Base-by-base conservation (phyloP, 2,888 invertebrate species). In the Mimumesa dahlbomi region DNA sequence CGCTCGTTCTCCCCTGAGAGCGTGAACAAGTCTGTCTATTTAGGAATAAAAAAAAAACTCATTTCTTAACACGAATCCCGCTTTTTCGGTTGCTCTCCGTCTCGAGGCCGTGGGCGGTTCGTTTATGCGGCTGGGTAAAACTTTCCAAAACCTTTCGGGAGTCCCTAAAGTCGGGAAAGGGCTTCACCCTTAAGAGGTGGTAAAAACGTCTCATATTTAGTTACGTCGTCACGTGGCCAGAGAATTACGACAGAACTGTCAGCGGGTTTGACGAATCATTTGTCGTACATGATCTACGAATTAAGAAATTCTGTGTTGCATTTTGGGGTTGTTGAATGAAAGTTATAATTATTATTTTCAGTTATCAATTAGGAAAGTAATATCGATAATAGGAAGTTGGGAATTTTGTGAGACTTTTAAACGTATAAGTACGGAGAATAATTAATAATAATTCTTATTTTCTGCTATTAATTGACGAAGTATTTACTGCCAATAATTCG, bases 31-130 rank as follows among this genome's bases (percentile, higher is more conserved):
- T 21, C 34, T 0, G 18, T 13, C 38, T 50, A 36, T 68, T 70
- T 65, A 65, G 29, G 42, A 38, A 59, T 43, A 50, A 59, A 48
- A 61, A 50, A 59, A 48, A 61, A 46, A 25, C 36, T 34, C 45
- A 4, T 53, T 40, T 21, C 29, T n/a, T 21, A 58, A 65, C 36
- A 46, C 29, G 22, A 59, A 40, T 45, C 13, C 21, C 14, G 31
- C 34, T 66, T 61, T 66, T 70, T 59, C 18, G 50, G 13, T 4
- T n/a, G 50, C 21, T 40, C 7, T 31, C 6, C 13, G 40, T 21
- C 34, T 43, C 49, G 53, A 57, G n/a, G 54, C 61, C 70, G 66
- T 70, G 66, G 74, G 66, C 52, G 74, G 63, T n/a, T 53, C 58
- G 62, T 76, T 79, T 71, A 56, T 18, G 45, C 40, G 31, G 2